These are phyloP conservation scores for Megaceryle torquata DNA, from an alignment of 2,113 vertebrate genomes.

Conservation along the genomic window DNA sequence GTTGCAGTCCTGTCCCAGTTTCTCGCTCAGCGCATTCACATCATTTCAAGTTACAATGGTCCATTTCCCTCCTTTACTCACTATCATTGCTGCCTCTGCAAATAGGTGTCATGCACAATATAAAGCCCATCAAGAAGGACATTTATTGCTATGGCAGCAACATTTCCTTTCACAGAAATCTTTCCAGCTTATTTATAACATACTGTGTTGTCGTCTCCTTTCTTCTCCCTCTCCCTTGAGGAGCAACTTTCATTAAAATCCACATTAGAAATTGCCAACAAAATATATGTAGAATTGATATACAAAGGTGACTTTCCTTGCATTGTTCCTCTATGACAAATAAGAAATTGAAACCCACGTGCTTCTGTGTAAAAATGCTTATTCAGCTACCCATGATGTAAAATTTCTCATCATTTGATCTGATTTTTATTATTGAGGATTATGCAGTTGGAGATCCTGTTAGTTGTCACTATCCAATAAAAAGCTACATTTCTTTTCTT, in stretches of 20 bases:
- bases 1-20: not conserved
- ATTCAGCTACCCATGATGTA: not conserved
- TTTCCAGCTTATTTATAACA: not conserved
- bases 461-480: not conserved
- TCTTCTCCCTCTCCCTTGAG: not conserved
- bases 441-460: not conserved
- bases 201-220: not conserved
- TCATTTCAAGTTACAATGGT: not conserved
- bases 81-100: not conserved
- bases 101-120: not conserved
- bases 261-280: not conserved
- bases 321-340: not conserved
- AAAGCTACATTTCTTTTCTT: not conserved
- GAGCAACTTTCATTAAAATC: not conserved
- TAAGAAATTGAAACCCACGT: not conserved
- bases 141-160: not conserved
- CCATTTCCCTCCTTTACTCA: not conserved
- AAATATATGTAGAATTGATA: not conserved
- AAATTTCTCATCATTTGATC: not conserved
- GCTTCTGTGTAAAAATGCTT: not conserved
- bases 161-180: not conserved
- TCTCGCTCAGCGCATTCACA: not conserved
- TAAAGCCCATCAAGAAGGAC: not conserved
- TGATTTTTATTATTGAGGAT: not conserved
- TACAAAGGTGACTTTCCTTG: not conserved